Evolutionary conservation across 2,797 vertebrate genomes (phyloP), one percentile per base, ranked within the genome.

Genomic region (Siniperca obscura): DNA sequence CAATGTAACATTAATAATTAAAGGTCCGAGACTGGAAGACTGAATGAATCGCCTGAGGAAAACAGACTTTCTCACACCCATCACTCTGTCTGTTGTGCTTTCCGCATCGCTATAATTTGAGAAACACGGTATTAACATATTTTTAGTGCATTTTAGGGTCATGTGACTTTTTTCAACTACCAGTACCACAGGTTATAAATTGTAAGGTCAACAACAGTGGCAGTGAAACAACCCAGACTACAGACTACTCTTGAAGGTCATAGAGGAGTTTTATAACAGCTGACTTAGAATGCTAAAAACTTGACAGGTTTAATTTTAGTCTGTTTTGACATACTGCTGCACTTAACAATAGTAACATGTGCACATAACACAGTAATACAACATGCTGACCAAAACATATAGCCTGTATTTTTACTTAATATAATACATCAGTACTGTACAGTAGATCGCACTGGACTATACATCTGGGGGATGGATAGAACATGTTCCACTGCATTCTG

Each of bases 1-100:
- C 87, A 89, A 70, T 86, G 89, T 87, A 81, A 84, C 83, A 91
- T 93, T 82, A 90, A 91, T 90, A 87, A 90, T 92, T 92, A 73
- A 94, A 89, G 72, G 73, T 71, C 21, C 81, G 85, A 89, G 86
- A 89, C 91, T 67, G 78, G 60, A 77, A 91, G 82, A 86, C 73
- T 36, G 87, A 87, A 75, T 27, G 52, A 84, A 83, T 62, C 0
- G 84, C 90, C 40, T 22, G 76, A 89, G 86, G 87, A 89, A 84
- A 89, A 84, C 76, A 87, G 65, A 75, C 81, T 44, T 46, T 66
- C 57, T 83, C 74, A 66, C 67, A 78, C 50, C 52, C 74, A 53
- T 86, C 80, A 64, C 62, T 56, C 65, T 48, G 72, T 77, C 69
- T 68, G 60, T 56, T 46, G 62, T 50, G 61, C 40, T 50, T 66